These are phyloP conservation scores for Oxystoma pomonae DNA, from an alignment of 2,888 invertebrate species.

Conservation along the genomic window DNA sequence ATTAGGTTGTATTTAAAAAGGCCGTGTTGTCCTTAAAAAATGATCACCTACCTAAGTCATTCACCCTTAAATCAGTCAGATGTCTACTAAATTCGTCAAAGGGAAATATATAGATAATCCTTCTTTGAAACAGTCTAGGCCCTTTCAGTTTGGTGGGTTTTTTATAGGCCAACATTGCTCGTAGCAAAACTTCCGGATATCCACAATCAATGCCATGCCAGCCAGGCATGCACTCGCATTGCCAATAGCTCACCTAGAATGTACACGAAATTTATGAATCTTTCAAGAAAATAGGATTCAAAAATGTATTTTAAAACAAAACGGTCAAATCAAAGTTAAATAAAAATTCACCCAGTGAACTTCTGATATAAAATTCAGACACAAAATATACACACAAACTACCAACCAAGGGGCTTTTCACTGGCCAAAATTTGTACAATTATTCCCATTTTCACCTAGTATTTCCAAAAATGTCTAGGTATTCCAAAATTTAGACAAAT, in stretches of 20 bases:
- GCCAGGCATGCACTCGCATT: constrained; percentile 56
- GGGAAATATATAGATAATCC: constrained; percentile 56
- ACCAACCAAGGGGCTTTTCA: no score
- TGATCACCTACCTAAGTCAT: constrained; percentile 53
- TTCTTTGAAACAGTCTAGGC: constrained; percentile 48
- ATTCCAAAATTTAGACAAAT: no score
- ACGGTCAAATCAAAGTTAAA: no score
- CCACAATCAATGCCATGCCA: constrained; percentile 65
- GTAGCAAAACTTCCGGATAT: constrained; percentile 64
- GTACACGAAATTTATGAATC: neutral
- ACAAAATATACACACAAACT: no score
- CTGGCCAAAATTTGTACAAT: no score
- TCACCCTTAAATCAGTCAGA: constrained; percentile 57
- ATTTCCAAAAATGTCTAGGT: no score
- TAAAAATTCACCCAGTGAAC: no score
- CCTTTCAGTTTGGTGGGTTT: constrained; percentile 48
- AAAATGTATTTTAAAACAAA: no score
- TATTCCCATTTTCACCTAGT: no score
- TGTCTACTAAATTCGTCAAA: constrained; percentile 53
- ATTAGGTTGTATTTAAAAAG: no score
- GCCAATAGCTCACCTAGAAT: constrained; percentile 32
- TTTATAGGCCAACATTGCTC: constrained; percentile 57
- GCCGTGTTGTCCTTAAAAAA: no score
- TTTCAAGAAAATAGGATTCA: neutral
- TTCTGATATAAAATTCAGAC: no score